phyloP scores from a whole-genome alignment of 2,113 vertebrate species.

The Guaruba guarouba region DNA sequence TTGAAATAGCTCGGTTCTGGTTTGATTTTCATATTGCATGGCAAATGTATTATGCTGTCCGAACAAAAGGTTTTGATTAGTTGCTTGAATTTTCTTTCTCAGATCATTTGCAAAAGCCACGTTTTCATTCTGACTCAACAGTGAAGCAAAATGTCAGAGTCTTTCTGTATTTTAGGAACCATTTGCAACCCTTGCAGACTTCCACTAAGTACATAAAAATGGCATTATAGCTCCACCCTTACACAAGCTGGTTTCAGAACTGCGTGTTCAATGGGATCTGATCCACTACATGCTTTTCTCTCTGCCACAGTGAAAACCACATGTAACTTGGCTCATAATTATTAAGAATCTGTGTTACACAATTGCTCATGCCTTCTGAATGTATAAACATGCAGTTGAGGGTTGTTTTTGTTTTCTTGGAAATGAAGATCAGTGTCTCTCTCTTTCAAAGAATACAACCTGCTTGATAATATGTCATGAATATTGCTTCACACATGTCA shows the following conservation, averaged over 20 bases:
- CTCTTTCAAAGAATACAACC: not conserved
- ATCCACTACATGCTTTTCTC: not conserved
- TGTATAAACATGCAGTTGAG: not conserved
- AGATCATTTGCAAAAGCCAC: not conserved
- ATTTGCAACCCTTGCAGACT: not conserved
- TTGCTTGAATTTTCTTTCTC: not conserved
- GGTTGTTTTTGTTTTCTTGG: not conserved
- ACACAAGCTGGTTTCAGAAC: not conserved
- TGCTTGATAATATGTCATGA: not conserved
- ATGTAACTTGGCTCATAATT: not conserved
- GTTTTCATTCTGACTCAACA: not conserved
- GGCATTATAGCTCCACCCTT: not conserved
- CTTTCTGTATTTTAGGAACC: not conserved
- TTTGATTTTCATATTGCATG: not conserved
- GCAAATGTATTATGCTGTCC: not conserved
- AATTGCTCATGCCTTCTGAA: not conserved
- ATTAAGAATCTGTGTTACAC: not conserved
- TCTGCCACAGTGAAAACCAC: not conserved
- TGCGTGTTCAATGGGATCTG: not conserved
- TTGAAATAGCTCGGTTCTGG: not conserved
- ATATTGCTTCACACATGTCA: not conserved
- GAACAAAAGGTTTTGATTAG: not conserved
- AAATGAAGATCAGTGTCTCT: not conserved
- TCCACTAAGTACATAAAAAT: not conserved
- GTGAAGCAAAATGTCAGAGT: not conserved